phyloP scores from a whole-genome alignment of 2,888 invertebrate genomes.

The Melipona beecheii region DNA sequence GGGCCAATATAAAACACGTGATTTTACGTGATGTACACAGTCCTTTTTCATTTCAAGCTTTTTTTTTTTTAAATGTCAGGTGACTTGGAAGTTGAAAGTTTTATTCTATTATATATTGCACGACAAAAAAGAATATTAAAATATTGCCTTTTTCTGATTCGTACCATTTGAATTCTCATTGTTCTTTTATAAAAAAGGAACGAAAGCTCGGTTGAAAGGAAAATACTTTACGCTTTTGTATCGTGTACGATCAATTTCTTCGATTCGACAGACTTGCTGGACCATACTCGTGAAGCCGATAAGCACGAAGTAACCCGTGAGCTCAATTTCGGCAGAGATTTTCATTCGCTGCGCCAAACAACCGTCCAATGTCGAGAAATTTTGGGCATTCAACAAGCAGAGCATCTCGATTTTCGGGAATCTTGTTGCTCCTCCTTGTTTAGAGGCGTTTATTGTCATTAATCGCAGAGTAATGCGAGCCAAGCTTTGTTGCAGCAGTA shows the following conservation, averaged over 20 bases:
- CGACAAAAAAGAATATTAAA: not conserved
- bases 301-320: not conserved
- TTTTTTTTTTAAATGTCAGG: not conserved
- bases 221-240: not conserved
- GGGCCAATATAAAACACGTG: not conserved
- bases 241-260: not conserved
- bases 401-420: not conserved
- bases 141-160: not conserved
- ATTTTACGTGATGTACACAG: not conserved
- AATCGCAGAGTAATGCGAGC: slow-evolving; percentile 19
- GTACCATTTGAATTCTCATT: not conserved
- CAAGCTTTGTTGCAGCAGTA: slow-evolving; percentile 32
- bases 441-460: not conserved
- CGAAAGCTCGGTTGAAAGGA: not conserved
- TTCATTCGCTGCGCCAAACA: not conserved
- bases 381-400: not conserved
- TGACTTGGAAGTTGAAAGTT: not conserved
- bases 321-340: slow-evolving; percentile 2
- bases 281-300: not conserved
- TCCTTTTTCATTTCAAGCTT: not conserved
- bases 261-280: not conserved
- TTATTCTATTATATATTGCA: too few species aligned
- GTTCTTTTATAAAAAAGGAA: not conserved
- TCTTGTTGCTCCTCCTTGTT: slow-evolving; percentile 1
- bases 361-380: too few species aligned